Evolutionary conservation across 2,113 vertebrate species (phyloP).

Genomic region (Chlorodrepanis virens): DNA sequence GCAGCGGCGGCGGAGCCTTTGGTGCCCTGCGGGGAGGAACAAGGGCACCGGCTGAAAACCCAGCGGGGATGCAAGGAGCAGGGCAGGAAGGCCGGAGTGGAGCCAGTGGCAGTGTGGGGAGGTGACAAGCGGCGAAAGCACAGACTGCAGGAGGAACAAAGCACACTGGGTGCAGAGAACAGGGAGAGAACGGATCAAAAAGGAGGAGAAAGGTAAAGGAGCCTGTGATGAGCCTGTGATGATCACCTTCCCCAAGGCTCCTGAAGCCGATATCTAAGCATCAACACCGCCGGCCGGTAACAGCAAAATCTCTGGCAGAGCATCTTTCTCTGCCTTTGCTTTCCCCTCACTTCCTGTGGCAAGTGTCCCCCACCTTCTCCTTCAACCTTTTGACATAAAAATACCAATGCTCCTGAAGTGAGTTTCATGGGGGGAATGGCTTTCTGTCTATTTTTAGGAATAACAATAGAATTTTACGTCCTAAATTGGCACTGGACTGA

Average conservation of each 20-base stretch:
- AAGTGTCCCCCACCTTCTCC: background rate
- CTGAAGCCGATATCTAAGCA: background rate
- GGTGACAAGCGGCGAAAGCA: background rate
- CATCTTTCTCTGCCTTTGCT: background rate
- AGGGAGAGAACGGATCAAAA: background rate
- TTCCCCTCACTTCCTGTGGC: background rate
- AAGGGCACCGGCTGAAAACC: background rate
- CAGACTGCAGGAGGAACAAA: background rate
- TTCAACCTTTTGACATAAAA: background rate
- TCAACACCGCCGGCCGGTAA: background rate
- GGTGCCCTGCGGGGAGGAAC: background rate
- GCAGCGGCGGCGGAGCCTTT: background rate
- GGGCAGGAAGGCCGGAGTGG: background rate
- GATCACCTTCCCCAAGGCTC: background rate
- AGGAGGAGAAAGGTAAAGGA: background rate
- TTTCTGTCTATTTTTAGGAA: background rate
- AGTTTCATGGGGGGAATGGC: background rate
- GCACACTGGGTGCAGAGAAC: background rate
- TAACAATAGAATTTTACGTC: background rate
- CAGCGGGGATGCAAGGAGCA: background rate
- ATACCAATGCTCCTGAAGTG: background rate
- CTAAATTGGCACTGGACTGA: background rate
- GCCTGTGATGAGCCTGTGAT: background rate
- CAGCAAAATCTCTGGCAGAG: background rate
- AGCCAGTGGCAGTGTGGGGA: rapidly evolving